A percentile compares a stretch with the other conserved stretches of the same genome.
phyloP scores from a whole-genome alignment of 2,797 vertebrate genomes.

The Sebastiscus tertius region DNA sequence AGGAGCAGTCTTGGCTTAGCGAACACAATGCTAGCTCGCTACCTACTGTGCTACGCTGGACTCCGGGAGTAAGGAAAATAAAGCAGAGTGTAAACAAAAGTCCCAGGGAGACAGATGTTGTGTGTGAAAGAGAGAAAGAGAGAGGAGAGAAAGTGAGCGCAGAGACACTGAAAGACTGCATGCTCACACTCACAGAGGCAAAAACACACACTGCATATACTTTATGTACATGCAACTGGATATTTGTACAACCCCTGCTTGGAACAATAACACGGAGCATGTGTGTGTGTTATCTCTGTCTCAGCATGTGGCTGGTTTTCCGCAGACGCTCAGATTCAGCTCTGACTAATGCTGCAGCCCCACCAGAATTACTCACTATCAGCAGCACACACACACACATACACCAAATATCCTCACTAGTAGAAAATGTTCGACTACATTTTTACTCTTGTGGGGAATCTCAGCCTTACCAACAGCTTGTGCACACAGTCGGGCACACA shows the following conservation, averaged over 20 bases:
- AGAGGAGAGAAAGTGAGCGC: neutral
- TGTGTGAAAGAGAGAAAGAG: neutral
- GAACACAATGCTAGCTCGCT: neutral
- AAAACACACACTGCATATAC: neutral
- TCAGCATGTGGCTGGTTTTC: conserved; percentile 28
- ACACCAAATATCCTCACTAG: neutral
- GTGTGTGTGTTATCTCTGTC: conserved; percentile 21
- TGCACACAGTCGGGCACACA: neutral
- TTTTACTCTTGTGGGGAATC: neutral
- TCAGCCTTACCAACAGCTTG: neutral
- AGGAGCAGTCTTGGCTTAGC: conserved; percentile 2
- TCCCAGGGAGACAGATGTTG: neutral
- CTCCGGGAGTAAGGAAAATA: neutral
- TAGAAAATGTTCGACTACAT: conserved; percentile 1
- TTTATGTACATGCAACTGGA: neutral
- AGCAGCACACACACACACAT: neutral
- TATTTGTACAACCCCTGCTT: conserved; percentile 2
- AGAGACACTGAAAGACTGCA: neutral
- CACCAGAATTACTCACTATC: conserved; percentile 37
- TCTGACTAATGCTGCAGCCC: conserved; percentile 52
- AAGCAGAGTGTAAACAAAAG: conserved; percentile 11
- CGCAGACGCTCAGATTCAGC: conserved; percentile 39
- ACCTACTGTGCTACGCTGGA: neutral
- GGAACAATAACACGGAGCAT: neutral
- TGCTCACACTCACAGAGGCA: too few species aligned